Base-by-base conservation (phyloP, 2,888 invertebrate species). In the Leucoma salicis region DNA sequence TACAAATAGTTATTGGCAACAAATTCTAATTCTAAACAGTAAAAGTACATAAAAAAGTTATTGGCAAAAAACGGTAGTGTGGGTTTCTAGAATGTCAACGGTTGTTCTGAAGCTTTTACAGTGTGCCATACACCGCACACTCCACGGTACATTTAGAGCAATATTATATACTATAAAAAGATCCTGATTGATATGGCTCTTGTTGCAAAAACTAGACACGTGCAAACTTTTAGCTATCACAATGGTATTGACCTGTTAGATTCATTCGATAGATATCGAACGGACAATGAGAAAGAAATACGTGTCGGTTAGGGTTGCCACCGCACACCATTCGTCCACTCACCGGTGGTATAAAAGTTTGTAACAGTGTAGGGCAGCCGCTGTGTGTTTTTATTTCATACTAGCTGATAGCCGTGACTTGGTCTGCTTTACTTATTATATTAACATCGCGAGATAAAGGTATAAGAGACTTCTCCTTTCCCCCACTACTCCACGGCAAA, bases 241-340 rank as follows among this genome's bases (percentile, higher is more conserved):
- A 46, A 43, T 55, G 67, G 53, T 62, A 53, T 58, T 70, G 68
- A 72, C 65, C 69, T 60, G 57, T 44, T 39, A 49, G 63, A 70
- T 70, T 63, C 63, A 63, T 65, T 65, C 57, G 52, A 58, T 53
- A 65, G 69, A 69, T 70, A 74, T 57, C 55, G 45, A 34, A 46
- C 53, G 42, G 48, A 68, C 57, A 68, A 68, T 63, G 52, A 52
- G 50, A 42, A 39, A 39, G 39, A 54, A 46, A 46, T 49, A 53
- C 53, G 47, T 51, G 45, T 46, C 42, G 37, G 11, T 24, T 39
- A 62, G 66, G 51, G 53, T 16, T 49, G 48, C 27, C 49, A 42
- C 53, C 18, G 25, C 28, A 43, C 21, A n/a, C n/a, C n/a, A n/a
- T n/a, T n/a, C n/a, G n/a, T n/a, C n/a, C n/a, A n/a, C n/a, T n/a